These are phyloP conservation scores for Zygaena filipendulae DNA, from an alignment of 2,888 invertebrate genomes.

Conservation along the genomic window DNA sequence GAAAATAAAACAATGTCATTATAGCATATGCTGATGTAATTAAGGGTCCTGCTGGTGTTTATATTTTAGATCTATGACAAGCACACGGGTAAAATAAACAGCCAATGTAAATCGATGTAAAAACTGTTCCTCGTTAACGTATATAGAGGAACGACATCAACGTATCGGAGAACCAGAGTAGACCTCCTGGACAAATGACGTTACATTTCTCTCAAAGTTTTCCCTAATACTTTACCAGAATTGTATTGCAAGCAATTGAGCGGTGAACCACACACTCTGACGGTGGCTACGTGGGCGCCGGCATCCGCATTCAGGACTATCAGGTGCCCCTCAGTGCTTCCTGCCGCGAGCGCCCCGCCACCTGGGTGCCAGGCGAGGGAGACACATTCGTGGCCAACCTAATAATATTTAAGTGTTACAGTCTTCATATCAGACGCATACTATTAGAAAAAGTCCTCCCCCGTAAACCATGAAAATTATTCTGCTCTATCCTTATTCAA, in stretches of 20 bases:
- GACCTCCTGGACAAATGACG: no score
- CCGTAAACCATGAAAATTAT: neutral
- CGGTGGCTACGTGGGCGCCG: constrained; percentile 85
- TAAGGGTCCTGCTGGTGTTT: no score
- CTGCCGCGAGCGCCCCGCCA: constrained; percentile 87
- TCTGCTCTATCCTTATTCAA: no score
- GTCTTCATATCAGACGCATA: no score
- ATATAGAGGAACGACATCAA: no score
- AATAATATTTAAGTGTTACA: no score
- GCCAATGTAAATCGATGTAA: no score
- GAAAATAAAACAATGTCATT: constrained; percentile 29
- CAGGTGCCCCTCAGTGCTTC: constrained; percentile 90
- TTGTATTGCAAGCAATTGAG: constrained; percentile 89
- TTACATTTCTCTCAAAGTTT: neutral
- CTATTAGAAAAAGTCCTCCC: constrained; percentile 10
- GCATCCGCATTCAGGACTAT: constrained; percentile 88
- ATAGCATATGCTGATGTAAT: no score
- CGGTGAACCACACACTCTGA: constrained; percentile 88
- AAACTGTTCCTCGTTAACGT: no score
- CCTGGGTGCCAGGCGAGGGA: constrained; percentile 89
- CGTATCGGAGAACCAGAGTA: no score
- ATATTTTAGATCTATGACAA: no score
- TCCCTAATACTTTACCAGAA: constrained; percentile 70
- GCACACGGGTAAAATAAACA: no score
- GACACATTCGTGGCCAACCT: constrained; percentile 89